These are phyloP conservation scores for Liasis olivaceus DNA, from an alignment of 2,797 vertebrate genomes.

Conservation along the genomic window DNA sequence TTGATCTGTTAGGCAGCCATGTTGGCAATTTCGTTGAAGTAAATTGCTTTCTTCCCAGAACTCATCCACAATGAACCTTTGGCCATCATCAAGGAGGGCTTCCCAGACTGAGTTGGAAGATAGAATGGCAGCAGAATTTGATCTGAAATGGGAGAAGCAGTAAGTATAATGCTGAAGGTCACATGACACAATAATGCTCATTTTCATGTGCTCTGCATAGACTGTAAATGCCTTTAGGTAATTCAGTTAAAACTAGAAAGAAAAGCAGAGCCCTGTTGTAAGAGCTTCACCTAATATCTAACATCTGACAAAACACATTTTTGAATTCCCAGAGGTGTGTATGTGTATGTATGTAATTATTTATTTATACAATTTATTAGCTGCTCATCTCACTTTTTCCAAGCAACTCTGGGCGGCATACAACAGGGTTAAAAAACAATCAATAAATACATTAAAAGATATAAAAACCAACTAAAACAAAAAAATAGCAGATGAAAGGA, in stretches of 20 bases:
- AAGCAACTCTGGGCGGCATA: no score
- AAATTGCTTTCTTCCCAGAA: not conserved
- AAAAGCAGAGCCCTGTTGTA: not conserved
- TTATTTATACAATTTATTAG: no score
- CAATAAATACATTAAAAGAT: no score
- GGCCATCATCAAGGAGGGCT: not conserved
- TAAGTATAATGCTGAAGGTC: not conserved
- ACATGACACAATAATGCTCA: not conserved
- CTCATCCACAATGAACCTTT: not conserved
- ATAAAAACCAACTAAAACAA: no score
- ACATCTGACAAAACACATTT: not conserved
- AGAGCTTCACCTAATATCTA: not conserved
- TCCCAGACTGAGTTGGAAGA: not conserved
- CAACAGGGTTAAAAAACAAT: no score
- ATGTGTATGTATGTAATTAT: no score
- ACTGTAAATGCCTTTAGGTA: not conserved
- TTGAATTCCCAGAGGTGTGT: not conserved
- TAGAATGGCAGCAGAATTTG: not conserved
- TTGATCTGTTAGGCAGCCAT: not conserved
- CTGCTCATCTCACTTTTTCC: no score
- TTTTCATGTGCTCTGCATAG: slow-evolving; percentile 1
- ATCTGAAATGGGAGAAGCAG: not conserved
- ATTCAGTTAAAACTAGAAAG: not conserved
- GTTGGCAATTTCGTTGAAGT: not conserved
- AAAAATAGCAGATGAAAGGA: no score